These are phyloP conservation scores for Actinia tenebrosa DNA, from an alignment of 64 coral and sea anemone species.

Conservation along the genomic window DNA sequence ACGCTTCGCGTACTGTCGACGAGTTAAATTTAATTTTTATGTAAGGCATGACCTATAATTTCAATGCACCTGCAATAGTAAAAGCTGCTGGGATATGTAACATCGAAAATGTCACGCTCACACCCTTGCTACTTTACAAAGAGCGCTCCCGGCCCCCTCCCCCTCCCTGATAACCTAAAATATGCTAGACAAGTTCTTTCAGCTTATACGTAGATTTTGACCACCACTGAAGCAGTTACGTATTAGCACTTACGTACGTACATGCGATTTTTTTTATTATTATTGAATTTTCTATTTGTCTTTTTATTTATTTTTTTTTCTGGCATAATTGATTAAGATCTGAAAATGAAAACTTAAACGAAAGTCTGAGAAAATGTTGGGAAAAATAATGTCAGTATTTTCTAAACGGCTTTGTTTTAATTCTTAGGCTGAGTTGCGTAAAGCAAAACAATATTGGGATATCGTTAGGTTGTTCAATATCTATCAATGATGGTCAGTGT, in stretches of 20 bases:
- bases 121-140: too few relatives aligned
- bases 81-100: too few relatives aligned
- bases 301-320: background rate
- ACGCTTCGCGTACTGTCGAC: too few relatives aligned
- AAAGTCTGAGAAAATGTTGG: background rate
- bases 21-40: too few relatives aligned
- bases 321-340: background rate
- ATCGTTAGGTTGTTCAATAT: too few relatives aligned
- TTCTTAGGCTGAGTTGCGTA: background rate
- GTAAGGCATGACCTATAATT: too few relatives aligned
- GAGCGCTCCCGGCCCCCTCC: background rate
- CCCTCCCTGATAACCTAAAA: background rate
- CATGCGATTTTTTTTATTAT: background rate
- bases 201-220: background rate
- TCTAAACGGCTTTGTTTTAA: background rate
- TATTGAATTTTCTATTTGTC: background rate
- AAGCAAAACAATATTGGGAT: background rate
- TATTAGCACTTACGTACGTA: conserved; percentile 1
- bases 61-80: too few relatives aligned
- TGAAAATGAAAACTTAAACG: background rate
- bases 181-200: background rate
- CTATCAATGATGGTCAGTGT: too few relatives aligned
- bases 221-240: background rate
- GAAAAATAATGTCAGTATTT: background rate
- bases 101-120: too few relatives aligned